Percentiles rank a stretch among this genome's conserved stretches.
Conservation (phyloP, 2,797 vertebrate genomes). For the Cyprinella venusta region DNA sequence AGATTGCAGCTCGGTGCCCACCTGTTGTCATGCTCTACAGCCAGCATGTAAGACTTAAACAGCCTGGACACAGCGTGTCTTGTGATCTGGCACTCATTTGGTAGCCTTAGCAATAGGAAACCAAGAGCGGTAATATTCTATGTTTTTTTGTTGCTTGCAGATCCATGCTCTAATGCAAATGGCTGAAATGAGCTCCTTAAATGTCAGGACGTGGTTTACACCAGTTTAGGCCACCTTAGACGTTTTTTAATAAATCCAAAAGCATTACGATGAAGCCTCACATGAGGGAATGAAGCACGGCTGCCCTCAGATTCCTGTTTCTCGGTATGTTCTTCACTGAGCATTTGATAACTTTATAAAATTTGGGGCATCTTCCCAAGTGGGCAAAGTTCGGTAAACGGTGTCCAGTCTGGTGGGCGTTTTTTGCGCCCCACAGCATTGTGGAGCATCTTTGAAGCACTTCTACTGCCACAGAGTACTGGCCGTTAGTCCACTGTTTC, state of each 20-base stretch:
- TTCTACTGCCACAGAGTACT: slow-evolving; percentile 74
- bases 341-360: slow-evolving; percentile 70
- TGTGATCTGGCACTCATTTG: background rate
- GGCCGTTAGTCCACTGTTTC: slow-evolving; percentile 68
- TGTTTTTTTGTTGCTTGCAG: background rate
- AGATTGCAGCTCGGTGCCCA: slow-evolving; percentile 20
- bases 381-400: slow-evolving; percentile 61
- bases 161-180: slow-evolving; percentile 8
- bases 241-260: slow-evolving; percentile 2
- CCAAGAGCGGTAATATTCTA: background rate
- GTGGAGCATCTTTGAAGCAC: slow-evolving; percentile 74
- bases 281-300: slow-evolving; percentile 78
- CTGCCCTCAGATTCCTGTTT: slow-evolving; percentile 69
- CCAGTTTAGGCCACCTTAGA: slow-evolving; percentile 39
- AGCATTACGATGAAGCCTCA: slow-evolving; percentile 60
- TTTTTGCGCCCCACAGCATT: slow-evolving; percentile 70
- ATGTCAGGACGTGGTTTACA: slow-evolving; percentile 17
- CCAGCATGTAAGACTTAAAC: slow-evolving; percentile 17
- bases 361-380: slow-evolving; percentile 62
- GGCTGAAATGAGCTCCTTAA: slow-evolving; percentile 42
- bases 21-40: slow-evolving; percentile 27
- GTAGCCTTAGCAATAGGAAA: background rate
- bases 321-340: slow-evolving; percentile 63
- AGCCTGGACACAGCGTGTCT: slow-evolving; percentile 17
- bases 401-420: slow-evolving; percentile 48